Conservation (phyloP, 2,797 vertebrate species). For the Sarcophilus harrisii region DNA sequence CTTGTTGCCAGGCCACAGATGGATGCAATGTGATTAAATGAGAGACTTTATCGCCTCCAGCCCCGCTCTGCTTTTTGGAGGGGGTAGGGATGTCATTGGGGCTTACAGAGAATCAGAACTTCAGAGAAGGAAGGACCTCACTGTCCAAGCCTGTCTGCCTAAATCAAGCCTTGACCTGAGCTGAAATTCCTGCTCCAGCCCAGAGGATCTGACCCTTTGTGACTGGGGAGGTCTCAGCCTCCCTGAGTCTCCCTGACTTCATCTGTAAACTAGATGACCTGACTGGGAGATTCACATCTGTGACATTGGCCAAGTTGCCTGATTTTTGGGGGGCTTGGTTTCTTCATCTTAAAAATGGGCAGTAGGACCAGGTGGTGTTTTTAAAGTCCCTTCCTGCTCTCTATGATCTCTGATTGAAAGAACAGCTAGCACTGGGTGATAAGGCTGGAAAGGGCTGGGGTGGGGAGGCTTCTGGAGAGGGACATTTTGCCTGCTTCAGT, state of each 20-base stretch:
- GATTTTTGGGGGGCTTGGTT: not conserved
- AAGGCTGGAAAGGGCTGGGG: not conserved
- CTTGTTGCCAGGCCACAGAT: accelerated
- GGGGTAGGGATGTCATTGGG: not conserved
- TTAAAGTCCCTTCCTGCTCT: not conserved
- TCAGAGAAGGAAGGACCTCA: not conserved
- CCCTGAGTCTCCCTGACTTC: not conserved
- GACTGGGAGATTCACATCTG: not conserved
- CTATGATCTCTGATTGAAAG: not conserved
- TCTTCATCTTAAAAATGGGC: not conserved
- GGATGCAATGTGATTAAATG: slow-evolving; percentile 35
- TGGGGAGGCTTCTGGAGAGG: not conserved
- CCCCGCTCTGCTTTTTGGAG: slow-evolving; percentile 39
- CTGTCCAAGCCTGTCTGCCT: not conserved
- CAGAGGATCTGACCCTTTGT: not conserved
- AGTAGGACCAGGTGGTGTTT: not conserved
- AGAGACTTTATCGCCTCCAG: not conserved
- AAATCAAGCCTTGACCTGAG: not conserved
- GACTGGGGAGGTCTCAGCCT: not conserved
- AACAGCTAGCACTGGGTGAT: not conserved
- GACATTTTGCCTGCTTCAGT: no score
- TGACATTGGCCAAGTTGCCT: not conserved
- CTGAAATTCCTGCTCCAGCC: not conserved
- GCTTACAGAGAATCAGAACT: not conserved
- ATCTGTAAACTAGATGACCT: not conserved